phyloP scores from a whole-genome alignment of 2,797 vertebrate species.

The Tapirus indicus region DNA sequence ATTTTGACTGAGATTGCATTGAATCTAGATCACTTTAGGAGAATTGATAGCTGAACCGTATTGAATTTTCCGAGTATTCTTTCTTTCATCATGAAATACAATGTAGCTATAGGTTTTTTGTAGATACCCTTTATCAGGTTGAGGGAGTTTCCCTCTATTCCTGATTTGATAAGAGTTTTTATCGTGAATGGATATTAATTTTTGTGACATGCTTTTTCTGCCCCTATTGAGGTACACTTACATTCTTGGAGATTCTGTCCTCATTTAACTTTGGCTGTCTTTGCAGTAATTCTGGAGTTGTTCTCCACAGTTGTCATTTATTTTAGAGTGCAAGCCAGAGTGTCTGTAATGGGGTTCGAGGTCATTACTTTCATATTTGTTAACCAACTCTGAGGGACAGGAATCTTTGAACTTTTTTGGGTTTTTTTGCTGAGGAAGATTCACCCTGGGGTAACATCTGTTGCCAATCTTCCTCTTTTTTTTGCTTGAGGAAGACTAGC shows the following conservation, averaged over 20 bases:
- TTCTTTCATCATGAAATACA: background rate
- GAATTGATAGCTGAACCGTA: background rate
- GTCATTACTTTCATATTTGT: constrained; percentile 3
- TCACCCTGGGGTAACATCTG: too few relatives aligned
- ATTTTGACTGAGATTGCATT: background rate
- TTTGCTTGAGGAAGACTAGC: too few relatives aligned
- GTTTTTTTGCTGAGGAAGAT: too few relatives aligned
- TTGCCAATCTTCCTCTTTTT: too few relatives aligned
- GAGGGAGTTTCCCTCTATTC: background rate
- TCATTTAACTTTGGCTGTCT: background rate
- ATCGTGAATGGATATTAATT: background rate
- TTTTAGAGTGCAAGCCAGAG: background rate
- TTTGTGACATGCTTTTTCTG: background rate
- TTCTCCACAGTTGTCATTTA: background rate
- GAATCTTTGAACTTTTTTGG: background rate
- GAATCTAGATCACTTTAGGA: background rate
- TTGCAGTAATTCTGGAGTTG: background rate
- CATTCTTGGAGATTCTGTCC: background rate
- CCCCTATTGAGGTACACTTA: background rate
- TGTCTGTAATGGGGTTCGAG: background rate
- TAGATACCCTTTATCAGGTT: background rate
- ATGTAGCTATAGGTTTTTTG: background rate
- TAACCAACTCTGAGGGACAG: background rate
- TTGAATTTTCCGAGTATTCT: background rate
- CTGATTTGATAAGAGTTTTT: background rate